A percentile compares a stretch with the other conserved stretches of the same genome.
Evolutionary conservation across 1,140 invertebrate species (phyloP).

Genomic region (Rhyzopertha dominica): DNA sequence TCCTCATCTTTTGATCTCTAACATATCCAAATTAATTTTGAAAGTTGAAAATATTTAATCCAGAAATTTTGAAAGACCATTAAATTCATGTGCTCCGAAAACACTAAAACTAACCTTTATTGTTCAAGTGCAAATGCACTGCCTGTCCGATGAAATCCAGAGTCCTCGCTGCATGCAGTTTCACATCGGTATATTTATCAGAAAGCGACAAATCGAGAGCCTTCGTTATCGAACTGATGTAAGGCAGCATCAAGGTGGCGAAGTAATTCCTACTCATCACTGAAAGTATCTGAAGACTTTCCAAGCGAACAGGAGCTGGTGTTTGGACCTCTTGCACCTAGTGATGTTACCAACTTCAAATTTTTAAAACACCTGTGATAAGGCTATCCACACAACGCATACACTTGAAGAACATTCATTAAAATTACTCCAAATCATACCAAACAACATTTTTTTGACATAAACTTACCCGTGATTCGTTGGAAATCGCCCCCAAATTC

Average conservation of each 20-base stretch:
- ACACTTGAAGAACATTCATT: too few species aligned
- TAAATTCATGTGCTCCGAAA: too few species aligned
- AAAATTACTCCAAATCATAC: too few species aligned
- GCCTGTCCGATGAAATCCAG: slow-evolving; percentile 60
- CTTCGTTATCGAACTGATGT: slow-evolving; percentile 53
- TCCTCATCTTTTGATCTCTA: too few species aligned
- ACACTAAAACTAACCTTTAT: slow-evolving; percentile 15
- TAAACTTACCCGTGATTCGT: too few species aligned
- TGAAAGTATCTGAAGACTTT: slow-evolving; percentile 71
- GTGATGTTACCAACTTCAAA: too few species aligned
- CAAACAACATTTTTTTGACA: too few species aligned
- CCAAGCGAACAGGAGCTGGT: slow-evolving; percentile 61
- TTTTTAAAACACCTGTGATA: too few species aligned
- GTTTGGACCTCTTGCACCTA: too few species aligned
- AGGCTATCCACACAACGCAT: too few species aligned
- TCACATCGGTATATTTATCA: slow-evolving; percentile 55
- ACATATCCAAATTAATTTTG: too few species aligned
- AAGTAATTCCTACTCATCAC: slow-evolving; percentile 64
- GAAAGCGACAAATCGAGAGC: slow-evolving; percentile 51
- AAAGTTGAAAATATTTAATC: slow-evolving; percentile 1
- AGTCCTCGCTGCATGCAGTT: slow-evolving; percentile 57
- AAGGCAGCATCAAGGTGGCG: slow-evolving; percentile 49
- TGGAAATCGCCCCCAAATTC: too few species aligned
- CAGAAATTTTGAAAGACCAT: slow-evolving; percentile 4
- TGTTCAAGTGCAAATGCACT: slow-evolving; percentile 41